Evolutionary conservation across 2,888 invertebrate genomes (phyloP).

Genomic region (Agrochola circellaris): DNA sequence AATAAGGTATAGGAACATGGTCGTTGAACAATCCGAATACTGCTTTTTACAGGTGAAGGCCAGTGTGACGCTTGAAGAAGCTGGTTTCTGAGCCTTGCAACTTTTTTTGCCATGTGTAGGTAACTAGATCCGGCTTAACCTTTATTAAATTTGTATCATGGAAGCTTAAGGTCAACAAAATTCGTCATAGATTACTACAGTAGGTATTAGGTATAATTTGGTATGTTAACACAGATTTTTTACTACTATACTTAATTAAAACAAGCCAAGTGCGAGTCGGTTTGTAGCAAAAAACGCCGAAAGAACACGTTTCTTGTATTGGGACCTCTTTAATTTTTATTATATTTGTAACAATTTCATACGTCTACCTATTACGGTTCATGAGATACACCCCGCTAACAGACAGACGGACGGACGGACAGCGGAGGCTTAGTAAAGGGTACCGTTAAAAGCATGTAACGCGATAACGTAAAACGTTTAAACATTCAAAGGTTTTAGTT

Average conservation of each 20-base stretch:
- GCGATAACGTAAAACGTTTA: background rate
- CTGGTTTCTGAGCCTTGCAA: constrained; percentile 11
- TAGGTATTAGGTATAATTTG: background rate
- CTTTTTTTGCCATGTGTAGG: constrained; percentile 18
- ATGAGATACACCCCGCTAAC: no score
- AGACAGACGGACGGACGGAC: no score
- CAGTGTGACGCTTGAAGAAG: constrained; percentile 25
- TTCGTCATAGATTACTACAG: background rate
- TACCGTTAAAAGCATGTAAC: background rate
- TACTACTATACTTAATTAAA: no score
- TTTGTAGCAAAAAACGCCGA: no score
- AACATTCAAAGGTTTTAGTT: no score
- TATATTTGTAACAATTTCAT: no score
- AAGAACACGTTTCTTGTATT: no score
- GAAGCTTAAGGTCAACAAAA: constrained; percentile 6
- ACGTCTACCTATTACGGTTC: no score
- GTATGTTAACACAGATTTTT: background rate
- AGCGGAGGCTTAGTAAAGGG: no score
- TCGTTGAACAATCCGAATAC: constrained; percentile 3
- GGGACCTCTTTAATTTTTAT: no score
- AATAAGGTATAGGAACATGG: background rate
- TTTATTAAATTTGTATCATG: background rate
- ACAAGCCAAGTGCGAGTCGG: no score
- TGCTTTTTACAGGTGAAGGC: constrained; percentile 33
- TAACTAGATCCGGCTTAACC: constrained; percentile 15